Conservation (phyloP, 2,113 vertebrate genomes). For the Mirounga angustirostris region DNA sequence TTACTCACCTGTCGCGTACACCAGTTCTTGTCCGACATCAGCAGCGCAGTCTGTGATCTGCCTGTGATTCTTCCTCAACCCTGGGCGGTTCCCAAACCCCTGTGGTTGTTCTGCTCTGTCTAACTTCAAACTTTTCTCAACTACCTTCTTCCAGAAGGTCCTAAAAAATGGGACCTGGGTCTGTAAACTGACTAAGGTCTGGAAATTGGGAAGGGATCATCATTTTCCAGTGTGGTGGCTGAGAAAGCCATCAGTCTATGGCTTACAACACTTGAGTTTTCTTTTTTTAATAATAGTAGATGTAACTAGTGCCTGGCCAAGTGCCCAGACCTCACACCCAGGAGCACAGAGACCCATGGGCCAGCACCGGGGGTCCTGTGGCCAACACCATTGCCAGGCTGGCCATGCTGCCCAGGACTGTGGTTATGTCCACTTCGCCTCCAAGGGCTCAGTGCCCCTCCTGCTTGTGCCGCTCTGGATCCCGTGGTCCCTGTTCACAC, state of each 20-base stretch:
- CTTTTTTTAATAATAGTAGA: too few species aligned
- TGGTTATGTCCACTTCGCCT: not conserved
- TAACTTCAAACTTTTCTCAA: not conserved
- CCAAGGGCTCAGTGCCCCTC: rapidly evolving
- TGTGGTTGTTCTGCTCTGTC: not conserved
- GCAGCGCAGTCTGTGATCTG: rapidly evolving
- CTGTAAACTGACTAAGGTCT: not conserved
- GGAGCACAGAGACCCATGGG: not conserved
- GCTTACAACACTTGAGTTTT: too few species aligned
- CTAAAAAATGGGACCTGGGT: not conserved
- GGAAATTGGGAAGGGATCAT: too few species aligned
- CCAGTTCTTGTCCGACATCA: rapidly evolving
- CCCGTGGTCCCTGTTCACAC: rapidly evolving
- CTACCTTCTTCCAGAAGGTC: not conserved
- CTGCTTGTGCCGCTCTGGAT: not conserved
- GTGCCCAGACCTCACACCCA: not conserved
- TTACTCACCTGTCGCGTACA: rapidly evolving
- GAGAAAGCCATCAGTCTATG: not conserved
- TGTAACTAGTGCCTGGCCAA: rapidly evolving
- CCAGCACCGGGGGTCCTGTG: not conserved
- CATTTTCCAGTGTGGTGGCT: not conserved
- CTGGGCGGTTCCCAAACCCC: too few species aligned
- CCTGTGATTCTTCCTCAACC: rapidly evolving
- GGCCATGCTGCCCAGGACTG: rapidly evolving
- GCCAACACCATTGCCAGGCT: rapidly evolving